These are phyloP conservation scores for Scaeva pyrastri DNA, from an alignment of 2,888 invertebrate species.

Conservation along the genomic window DNA sequence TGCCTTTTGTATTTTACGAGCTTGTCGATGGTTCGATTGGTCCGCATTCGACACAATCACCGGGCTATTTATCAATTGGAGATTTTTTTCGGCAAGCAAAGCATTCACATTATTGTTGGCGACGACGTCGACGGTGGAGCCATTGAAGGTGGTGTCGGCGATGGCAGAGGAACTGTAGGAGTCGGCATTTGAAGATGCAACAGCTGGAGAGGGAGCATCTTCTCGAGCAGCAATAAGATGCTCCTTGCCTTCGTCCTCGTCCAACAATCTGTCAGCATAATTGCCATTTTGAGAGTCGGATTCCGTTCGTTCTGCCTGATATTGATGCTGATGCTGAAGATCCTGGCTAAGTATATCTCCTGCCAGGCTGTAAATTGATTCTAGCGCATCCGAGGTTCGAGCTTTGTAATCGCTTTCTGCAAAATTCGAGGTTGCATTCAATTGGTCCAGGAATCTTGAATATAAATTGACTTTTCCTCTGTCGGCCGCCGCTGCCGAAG, in stretches of 20 bases:
- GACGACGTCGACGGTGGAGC: not conserved
- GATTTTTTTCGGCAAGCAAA: slow-evolving; percentile 26
- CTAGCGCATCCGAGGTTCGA: slow-evolving; percentile 23
- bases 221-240: not conserved
- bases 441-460: slow-evolving; percentile 47
- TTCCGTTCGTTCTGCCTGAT: not conserved
- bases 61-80: slow-evolving; percentile 50
- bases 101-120: not conserved
- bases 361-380: slow-evolving; percentile 45
- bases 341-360: slow-evolving; percentile 32
- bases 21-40: slow-evolving; percentile 46
- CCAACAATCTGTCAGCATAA: slow-evolving; percentile 49
- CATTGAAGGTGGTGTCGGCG: not conserved
- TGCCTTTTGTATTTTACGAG: slow-evolving; percentile 47
- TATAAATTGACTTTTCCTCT: slow-evolving; percentile 38
- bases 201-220: slow-evolving; percentile 30
- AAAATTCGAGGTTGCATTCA: slow-evolving; percentile 49
- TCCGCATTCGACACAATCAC: slow-evolving; percentile 40
- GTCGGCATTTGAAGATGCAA: slow-evolving; percentile 39
- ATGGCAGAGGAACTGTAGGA: too few species aligned
- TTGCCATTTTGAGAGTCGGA: slow-evolving; percentile 30
- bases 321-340: slow-evolving; percentile 23
- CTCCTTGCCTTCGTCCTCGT: slow-evolving; percentile 1
- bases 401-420: slow-evolving; percentile 53
- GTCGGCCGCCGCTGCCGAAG: not conserved